These are phyloP conservation scores for Brachionus koreanus DNA, from an alignment of 1,140 invertebrate genomes.

Conservation along the genomic window DNA sequence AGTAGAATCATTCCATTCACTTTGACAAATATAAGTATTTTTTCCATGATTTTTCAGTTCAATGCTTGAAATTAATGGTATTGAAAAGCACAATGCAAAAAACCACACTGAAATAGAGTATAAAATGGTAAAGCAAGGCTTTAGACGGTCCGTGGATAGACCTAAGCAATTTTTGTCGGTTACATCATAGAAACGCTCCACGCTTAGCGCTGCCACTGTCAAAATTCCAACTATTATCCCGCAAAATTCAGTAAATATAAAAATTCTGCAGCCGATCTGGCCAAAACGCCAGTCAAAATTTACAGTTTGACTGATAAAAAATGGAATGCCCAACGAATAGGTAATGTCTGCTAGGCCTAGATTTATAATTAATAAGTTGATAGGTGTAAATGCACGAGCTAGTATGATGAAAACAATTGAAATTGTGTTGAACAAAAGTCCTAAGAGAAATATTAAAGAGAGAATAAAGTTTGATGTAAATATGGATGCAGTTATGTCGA, in stretches of 20 bases:
- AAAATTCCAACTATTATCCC: slow-evolving; percentile 31
- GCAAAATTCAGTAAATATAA: slow-evolving; percentile 37
- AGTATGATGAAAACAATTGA: background rate
- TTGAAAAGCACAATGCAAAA: background rate
- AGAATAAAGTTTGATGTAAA: background rate
- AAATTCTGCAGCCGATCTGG: slow-evolving; percentile 26
- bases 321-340: slow-evolving; percentile 35
- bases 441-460: background rate
- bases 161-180: slow-evolving; percentile 24
- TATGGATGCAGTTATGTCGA: background rate
- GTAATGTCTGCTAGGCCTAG: slow-evolving; percentile 11
- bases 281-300: slow-evolving; percentile 23
- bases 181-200: slow-evolving; percentile 27
- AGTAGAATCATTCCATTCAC: background rate
- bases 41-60: background rate
- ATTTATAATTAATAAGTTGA: slow-evolving; percentile 29
- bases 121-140: background rate
- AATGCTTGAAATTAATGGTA: slow-evolving; percentile 30
- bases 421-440: slow-evolving; percentile 20
- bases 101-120: background rate
- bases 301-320: slow-evolving; percentile 36
- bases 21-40: background rate
- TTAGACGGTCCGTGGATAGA: background rate
- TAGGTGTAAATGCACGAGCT: slow-evolving; percentile 16
- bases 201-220: slow-evolving; percentile 24